Evolutionary conservation across 2,113 vertebrate genomes (phyloP).

Genomic region (Macroglossus sobrinus): DNA sequence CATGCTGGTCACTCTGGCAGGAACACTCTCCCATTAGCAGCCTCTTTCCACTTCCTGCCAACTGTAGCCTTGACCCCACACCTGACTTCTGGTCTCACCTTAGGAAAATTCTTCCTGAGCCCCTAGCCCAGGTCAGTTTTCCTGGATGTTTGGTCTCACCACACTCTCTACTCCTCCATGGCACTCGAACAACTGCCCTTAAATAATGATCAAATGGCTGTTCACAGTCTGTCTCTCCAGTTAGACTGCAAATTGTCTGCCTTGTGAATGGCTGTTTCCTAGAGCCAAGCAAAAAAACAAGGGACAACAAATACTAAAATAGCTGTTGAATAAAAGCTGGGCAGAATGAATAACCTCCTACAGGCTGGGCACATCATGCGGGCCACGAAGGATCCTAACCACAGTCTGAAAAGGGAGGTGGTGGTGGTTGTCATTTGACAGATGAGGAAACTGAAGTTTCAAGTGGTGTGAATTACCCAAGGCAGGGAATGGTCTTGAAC

Average conservation of each 20-base stretch:
- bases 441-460: neutral
- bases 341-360: neutral
- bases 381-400: neutral
- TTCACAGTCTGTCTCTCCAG: neutral
- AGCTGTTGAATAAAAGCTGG: neutral
- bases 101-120: slow-evolving; percentile 25
- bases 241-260: neutral
- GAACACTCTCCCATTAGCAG: neutral
- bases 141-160: neutral
- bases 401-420: neutral
- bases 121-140: neutral
- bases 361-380: neutral
- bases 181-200: neutral
- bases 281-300: neutral
- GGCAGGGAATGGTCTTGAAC: neutral
- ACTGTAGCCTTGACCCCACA: neutral
- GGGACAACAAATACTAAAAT: neutral
- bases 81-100: neutral
- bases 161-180: neutral
- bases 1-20: neutral
- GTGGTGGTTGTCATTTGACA: neutral
- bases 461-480: neutral
- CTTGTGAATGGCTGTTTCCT: neutral
- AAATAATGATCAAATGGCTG: neutral
- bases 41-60: neutral